Evolutionary conservation across 1,140 invertebrate genomes (phyloP), one percentile per base, ranked within the genome.

Genomic region (Cyrtorhinus lividipennis): DNA sequence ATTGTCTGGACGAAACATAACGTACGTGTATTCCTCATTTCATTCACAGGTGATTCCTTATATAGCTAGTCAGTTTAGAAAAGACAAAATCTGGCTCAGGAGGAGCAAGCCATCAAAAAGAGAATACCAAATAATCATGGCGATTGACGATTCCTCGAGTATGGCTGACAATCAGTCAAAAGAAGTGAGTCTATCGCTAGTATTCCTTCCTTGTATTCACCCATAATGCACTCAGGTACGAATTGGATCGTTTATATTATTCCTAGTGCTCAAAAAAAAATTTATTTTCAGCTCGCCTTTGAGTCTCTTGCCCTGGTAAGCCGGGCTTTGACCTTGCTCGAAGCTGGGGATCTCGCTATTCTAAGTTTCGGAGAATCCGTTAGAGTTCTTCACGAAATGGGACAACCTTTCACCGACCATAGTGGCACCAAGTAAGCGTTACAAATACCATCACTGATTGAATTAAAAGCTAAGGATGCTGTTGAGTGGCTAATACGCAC

Each of bases 51-150:
- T 95, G 1, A 97, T 99, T 71, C 90, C 94, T 0, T 99, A 98
- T 73, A 96, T 99, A 69, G 97, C 97, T 5, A 98, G 94, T 69
- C 88, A 98, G 73, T 99, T 98, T 75, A 82, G 95, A 30, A 99
- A 99, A 72, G 95, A 99, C 71, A 96, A 97, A 73, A 99, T 99
- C 70, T 99, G 97, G 97, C 70, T 99, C 66, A 77, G 95, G 56
- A 77, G 97, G 56, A 98, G 91, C 0, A 95, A 96, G 75, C 93
- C 93, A 0, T 93, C 90, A 0, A 93, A 97, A 72, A 78, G 97
- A 60, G 86, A 98, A 67, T 99, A 98, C 76, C 94, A 98, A 73
- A 95, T 99, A 38, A 82, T 93, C 25, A 77, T 99, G 13, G 96
- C 97, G 1, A 83, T 99, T 8, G 97, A 99, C 75, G 95, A 99